Evolutionary conservation across 2,113 vertebrate species (phyloP).

Genomic region (Emydocephalus ijimae): DNA sequence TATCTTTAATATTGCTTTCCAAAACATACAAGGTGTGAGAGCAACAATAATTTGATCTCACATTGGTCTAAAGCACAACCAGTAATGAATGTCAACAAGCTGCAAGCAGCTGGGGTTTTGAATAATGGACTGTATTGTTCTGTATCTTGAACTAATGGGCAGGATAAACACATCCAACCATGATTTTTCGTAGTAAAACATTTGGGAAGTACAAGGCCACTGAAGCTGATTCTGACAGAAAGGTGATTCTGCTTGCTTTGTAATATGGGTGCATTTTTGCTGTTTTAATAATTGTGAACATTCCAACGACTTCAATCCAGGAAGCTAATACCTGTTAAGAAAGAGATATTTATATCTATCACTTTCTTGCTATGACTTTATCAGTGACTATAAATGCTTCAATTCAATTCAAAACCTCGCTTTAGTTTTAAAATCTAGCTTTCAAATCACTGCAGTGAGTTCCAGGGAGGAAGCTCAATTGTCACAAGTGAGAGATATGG

Average conservation of each 20-base stretch:
- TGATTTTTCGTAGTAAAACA: background rate
- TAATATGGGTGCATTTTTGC: background rate
- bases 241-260: background rate
- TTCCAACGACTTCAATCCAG: background rate
- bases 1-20: background rate
- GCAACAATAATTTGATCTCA: background rate
- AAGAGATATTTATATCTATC: background rate
- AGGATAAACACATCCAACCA: background rate
- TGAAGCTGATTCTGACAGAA: background rate
- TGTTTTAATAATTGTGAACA: background rate
- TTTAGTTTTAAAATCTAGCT: background rate
- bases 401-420: background rate
- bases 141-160: background rate
- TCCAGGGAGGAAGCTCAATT: background rate
- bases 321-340: background rate
- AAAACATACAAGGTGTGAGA: background rate
- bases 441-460: background rate
- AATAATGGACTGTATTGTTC: background rate
- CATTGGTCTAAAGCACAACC: background rate
- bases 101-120: background rate
- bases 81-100: background rate
- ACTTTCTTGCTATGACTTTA: background rate
- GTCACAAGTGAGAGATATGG: background rate
- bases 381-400: background rate
- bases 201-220: background rate